These are phyloP conservation scores for Orchesella cincta DNA, from an alignment of 1,140 invertebrate genomes.

Conservation along the genomic window DNA sequence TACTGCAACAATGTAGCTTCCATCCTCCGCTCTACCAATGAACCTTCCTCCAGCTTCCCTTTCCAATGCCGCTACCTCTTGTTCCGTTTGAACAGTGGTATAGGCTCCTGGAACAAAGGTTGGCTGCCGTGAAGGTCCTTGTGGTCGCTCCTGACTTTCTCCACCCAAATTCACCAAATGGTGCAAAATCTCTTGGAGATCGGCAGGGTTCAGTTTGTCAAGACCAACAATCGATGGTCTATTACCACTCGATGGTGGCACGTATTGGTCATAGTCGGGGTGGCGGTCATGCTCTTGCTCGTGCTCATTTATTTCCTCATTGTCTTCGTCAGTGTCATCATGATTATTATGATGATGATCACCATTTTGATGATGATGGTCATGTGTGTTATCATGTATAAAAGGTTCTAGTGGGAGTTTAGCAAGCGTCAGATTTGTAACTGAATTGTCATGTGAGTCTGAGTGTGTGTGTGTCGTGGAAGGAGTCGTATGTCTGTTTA, in stretches of 20 bases:
- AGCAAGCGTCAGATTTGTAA: neutral
- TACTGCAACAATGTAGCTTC: slow-evolving; percentile 47
- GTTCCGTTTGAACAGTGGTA: slow-evolving; percentile 36
- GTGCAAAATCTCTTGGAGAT: slow-evolving; percentile 48
- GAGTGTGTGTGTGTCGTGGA: neutral
- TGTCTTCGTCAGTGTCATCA: neutral
- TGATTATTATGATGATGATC: slow-evolving; percentile 17
- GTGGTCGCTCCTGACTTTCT: neutral
- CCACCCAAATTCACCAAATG: slow-evolving; percentile 45
- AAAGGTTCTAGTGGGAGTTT: slow-evolving; percentile 2
- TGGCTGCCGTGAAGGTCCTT: slow-evolving; percentile 5
- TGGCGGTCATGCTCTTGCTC: slow-evolving; percentile 5
- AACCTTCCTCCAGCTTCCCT: slow-evolving; percentile 45
- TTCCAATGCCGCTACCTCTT: slow-evolving; percentile 44
- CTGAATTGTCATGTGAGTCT: slow-evolving; percentile 10
- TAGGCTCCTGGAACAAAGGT: slow-evolving; percentile 44
- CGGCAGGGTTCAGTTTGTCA: slow-evolving; percentile 44
- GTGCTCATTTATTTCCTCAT: slow-evolving; percentile 8
- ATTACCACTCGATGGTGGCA: slow-evolving; percentile 46
- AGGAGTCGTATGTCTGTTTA: slow-evolving; percentile 1
- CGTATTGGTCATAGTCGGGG: slow-evolving; percentile 46
- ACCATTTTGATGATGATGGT: slow-evolving; percentile 20
- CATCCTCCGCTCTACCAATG: slow-evolving; percentile 47
- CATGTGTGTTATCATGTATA: neutral
- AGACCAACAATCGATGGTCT: slow-evolving; percentile 42